These are phyloP conservation scores for Delichon dasypus DNA, from an alignment of 2,797 vertebrate species.

Conservation along the genomic window DNA sequence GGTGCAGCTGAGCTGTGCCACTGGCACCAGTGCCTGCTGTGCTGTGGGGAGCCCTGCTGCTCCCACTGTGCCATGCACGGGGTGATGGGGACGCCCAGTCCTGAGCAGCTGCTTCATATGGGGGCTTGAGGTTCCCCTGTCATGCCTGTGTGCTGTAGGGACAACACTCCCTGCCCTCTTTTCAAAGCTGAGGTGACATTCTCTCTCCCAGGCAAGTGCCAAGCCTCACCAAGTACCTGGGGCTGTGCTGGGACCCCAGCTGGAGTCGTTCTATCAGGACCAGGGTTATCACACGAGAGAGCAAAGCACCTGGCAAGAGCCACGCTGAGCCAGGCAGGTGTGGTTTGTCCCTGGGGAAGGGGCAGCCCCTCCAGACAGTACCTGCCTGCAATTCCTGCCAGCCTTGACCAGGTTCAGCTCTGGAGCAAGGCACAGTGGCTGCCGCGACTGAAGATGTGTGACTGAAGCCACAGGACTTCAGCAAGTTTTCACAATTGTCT, in stretches of 20 bases:
- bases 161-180: not conserved
- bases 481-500: not conserved
- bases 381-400: rapidly evolving
- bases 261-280: not conserved
- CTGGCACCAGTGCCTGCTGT: rapidly evolving
- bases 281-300: rapidly evolving
- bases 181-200: not conserved
- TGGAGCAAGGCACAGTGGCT: not conserved
- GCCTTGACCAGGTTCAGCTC: not conserved
- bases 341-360: rapidly evolving
- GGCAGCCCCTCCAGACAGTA: not conserved
- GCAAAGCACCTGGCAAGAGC: not conserved
- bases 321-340: rapidly evolving
- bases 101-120: not conserved
- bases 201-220: not conserved
- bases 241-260: not conserved
- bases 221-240: rapidly evolving
- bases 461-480: not conserved
- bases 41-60: rapidly evolving
- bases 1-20: rapidly evolving
- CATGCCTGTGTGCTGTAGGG: rapidly evolving
- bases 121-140: not conserved
- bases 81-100: rapidly evolving
- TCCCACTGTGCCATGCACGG: rapidly evolving
- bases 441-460: not conserved